phyloP scores from a whole-genome alignment of 1,140 invertebrate genomes.

The Colletes gigas region DNA sequence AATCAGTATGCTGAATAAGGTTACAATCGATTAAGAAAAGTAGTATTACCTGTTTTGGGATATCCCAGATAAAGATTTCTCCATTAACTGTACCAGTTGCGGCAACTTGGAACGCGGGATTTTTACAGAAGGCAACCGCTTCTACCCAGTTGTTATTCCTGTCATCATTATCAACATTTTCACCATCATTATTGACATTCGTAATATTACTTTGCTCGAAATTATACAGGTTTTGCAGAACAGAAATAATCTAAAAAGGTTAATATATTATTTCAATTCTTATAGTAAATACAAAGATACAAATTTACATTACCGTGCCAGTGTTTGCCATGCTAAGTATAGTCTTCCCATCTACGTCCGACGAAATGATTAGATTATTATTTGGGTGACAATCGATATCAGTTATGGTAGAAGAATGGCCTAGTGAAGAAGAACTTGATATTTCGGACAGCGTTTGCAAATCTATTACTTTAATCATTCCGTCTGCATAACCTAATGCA shows the following conservation, averaged over 20 bases:
- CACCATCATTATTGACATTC: conserved; percentile 79
- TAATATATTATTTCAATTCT: neutral
- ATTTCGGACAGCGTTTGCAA: conserved; percentile 85
- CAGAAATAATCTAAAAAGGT: conserved; percentile 52
- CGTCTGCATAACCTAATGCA: conserved; percentile 89
- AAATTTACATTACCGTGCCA: conserved; percentile 74
- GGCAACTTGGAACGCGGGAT: conserved; percentile 82
- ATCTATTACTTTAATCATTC: conserved; percentile 89
- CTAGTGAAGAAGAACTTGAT: conserved; percentile 74
- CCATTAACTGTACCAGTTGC: conserved; percentile 88
- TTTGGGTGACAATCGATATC: conserved; percentile 86
- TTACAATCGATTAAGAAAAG: conserved; percentile 57
- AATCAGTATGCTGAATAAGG: conserved; percentile 56
- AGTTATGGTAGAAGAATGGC: conserved; percentile 81
- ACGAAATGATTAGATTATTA: conserved; percentile 87
- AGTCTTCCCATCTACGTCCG: conserved; percentile 85
- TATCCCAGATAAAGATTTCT: conserved; percentile 91
- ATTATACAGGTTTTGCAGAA: conserved; percentile 79
- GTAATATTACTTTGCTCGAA: conserved; percentile 73
- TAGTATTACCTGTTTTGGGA: conserved; percentile 83
- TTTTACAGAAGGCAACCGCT: conserved; percentile 84
- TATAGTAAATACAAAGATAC: neutral
- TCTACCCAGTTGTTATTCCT: conserved; percentile 83
- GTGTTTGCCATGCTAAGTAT: conserved; percentile 80
- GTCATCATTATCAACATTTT: conserved; percentile 67